These are phyloP conservation scores for Lepidurus arcticus DNA, from an alignment of 1,140 invertebrate genomes.

Conservation along the genomic window DNA sequence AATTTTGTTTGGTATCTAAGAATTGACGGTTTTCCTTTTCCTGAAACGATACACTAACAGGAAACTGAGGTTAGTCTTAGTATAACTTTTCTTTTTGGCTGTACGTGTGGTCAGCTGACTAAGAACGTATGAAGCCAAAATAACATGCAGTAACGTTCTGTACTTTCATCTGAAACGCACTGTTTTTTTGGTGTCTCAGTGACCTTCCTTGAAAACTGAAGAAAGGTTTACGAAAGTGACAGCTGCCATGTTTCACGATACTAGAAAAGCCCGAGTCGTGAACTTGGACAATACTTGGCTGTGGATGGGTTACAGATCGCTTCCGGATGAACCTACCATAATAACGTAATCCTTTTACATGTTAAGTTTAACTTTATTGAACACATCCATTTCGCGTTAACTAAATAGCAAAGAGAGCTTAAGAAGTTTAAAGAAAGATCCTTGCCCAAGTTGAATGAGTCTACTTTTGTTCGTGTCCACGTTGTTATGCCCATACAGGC, in stretches of 20 bases:
- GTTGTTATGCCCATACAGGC: background rate
- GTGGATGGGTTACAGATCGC: background rate
- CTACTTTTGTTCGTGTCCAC: background rate
- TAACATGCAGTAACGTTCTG: too few relatives aligned
- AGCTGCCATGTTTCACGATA: background rate
- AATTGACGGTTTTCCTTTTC: background rate
- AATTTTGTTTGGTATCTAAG: background rate
- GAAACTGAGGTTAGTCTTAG: background rate
- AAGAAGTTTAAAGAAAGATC: background rate
- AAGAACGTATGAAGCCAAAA: too few relatives aligned
- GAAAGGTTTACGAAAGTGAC: background rate
- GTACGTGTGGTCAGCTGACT: background rate
- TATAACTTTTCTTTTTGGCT: background rate
- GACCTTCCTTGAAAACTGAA: background rate
- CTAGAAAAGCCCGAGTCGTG: background rate
- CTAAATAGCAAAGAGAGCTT: background rate
- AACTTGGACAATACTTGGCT: background rate
- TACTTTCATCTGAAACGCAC: too few relatives aligned
- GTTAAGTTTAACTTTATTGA: too few relatives aligned
- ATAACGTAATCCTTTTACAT: too few relatives aligned
- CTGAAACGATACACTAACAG: background rate
- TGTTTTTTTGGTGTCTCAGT: background rate
- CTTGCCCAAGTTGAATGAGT: background rate
- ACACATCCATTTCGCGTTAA: too few relatives aligned
- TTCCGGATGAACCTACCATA: too few relatives aligned